These are phyloP conservation scores for Enoplosus armatus DNA, from an alignment of 2,797 vertebrate genomes.

Conservation along the genomic window DNA sequence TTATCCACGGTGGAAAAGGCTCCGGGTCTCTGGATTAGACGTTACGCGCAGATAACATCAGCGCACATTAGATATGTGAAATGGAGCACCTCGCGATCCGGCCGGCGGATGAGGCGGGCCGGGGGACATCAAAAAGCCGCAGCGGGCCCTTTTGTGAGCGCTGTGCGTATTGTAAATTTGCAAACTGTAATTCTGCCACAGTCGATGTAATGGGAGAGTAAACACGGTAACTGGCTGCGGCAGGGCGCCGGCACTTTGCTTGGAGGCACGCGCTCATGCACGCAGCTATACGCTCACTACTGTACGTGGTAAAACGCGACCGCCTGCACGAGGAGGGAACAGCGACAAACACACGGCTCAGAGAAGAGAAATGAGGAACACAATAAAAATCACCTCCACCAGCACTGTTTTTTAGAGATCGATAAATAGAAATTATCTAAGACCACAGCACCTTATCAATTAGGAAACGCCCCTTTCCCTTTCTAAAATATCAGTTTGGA, in stretches of 20 bases:
- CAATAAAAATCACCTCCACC: neutral
- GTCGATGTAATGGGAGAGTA: constrained; percentile 78
- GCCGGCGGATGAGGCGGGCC: constrained; percentile 61
- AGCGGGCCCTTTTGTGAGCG: constrained; percentile 62
- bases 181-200: constrained; percentile 78
- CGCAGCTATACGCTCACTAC: neutral
- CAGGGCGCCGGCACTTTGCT: constrained; percentile 41
- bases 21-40: constrained; percentile 82
- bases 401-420: constrained; percentile 1
- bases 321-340: no score
- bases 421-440: constrained; percentile 16
- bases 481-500: constrained; percentile 29
- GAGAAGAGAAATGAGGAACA: neutral
- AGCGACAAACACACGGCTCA: neutral
- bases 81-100: constrained; percentile 74
- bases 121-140: constrained; percentile 66
- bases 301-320: neutral
- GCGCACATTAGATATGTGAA: constrained; percentile 83
- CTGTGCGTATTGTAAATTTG: constrained; percentile 72
- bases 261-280: constrained; percentile 10
- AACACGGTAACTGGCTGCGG: constrained; percentile 69
- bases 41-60: constrained; percentile 85
- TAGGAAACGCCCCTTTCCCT: neutral
- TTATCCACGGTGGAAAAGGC: constrained; percentile 84
- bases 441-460: constrained; percentile 55